Evolutionary conservation across 2,888 invertebrate genomes (phyloP).

Genomic region (Cheilosia urbana): DNA sequence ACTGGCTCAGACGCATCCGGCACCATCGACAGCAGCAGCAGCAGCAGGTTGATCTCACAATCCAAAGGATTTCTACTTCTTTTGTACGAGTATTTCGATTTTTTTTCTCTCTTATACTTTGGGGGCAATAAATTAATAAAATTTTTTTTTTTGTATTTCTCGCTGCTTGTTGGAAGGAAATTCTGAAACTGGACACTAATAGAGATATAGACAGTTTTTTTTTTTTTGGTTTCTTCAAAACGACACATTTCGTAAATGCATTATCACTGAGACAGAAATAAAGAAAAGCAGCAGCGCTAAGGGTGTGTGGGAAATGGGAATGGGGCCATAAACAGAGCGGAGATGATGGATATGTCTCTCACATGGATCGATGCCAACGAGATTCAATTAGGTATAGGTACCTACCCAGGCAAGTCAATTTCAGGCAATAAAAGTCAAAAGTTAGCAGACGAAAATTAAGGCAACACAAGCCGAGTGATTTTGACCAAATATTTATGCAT

Average conservation of each 20-base stretch:
- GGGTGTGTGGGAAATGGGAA: conserved; percentile 22
- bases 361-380: conserved; percentile 62
- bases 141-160: conserved; percentile 35
- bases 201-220: conserved; percentile 59
- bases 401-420: conserved; percentile 52
- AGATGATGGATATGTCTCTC: conserved; percentile 60
- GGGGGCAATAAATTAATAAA: conserved; percentile 70
- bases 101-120: conserved; percentile 6
- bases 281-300: background rate
- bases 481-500: conserved; percentile 59
- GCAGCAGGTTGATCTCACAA: conserved; percentile 58
- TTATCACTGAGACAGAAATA: conserved; percentile 46
- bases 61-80: conserved; percentile 49
- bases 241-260: conserved; percentile 65
- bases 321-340: conserved; percentile 37
- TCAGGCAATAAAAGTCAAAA: conserved; percentile 65
- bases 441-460: conserved; percentile 68
- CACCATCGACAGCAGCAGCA: conserved; percentile 7
- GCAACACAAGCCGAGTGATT: conserved; percentile 59
- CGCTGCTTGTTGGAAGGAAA: conserved; percentile 48
- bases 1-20: conserved; percentile 55
- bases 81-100: background rate
- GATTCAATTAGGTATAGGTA: conserved; percentile 58
- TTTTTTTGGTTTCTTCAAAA: conserved; percentile 20
- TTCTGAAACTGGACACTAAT: conserved; percentile 68